Conservation (phyloP, 2,113 vertebrate species). For the Rhadina sibilatrix region DNA sequence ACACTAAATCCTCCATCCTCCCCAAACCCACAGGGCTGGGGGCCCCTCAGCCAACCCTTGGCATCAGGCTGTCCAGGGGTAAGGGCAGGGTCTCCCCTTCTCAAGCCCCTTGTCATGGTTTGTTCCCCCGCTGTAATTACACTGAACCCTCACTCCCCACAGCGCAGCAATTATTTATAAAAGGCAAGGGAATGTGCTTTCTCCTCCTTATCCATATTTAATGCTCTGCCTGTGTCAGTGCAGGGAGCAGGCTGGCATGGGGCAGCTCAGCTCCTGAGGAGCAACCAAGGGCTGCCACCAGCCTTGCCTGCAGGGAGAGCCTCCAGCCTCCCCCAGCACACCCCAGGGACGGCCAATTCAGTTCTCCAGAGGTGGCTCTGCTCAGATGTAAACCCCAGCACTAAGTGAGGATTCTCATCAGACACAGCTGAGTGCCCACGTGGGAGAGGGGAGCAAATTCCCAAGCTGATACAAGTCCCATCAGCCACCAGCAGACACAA, state of each 20-base stretch:
- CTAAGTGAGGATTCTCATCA: neutral
- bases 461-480: neutral
- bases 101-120: neutral
- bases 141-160: neutral
- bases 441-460: neutral
- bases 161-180: constrained; percentile 3
- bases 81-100: neutral
- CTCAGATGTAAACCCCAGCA: neutral
- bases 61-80: fast-evolving
- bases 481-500: neutral
- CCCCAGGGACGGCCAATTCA: fast-evolving
- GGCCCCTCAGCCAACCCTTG: fast-evolving
- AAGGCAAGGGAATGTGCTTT: neutral
- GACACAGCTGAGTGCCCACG: neutral
- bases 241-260: neutral
- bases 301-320: fast-evolving
- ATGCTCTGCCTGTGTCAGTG: neutral
- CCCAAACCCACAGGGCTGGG: neutral
- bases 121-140: neutral
- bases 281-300: neutral
- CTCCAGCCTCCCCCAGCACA: neutral
- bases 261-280: neutral
- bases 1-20: neutral
- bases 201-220: neutral
- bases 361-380: neutral